Evolutionary conservation across 2,888 invertebrate genomes (phyloP), one percentile per base, ranked within the genome.

Genomic region (Brachyptera risi): DNA sequence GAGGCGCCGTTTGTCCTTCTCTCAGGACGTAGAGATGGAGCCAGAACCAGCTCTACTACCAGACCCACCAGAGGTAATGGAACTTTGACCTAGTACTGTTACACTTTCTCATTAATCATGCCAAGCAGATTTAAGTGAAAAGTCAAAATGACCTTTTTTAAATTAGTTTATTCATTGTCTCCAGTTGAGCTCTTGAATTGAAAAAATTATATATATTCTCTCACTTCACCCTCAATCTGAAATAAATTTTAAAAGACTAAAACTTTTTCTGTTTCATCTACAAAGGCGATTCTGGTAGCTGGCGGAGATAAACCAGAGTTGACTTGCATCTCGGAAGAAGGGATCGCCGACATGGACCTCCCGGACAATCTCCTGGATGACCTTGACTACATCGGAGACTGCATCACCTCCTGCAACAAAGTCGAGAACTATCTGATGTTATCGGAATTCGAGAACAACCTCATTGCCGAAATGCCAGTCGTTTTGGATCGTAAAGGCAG

Each of bases 361-460:
- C 90, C 90, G 19, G 90, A 90, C 70, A 88, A 89, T 72, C 75
- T 90, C 60, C 78, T 90, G 27, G 89, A 90, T 63, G 89, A 89
- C 70, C 77, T 90, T 67, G 88, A 89, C 72, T 88, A 88, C 72
- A 87, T 87, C 65, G 88, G 88, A 59, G 89, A 90, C 73, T 89
- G 89, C 74, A 90, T 90, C 74, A 90, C 90, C 67, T 89, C 89
- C 65, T 90, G 90, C 76, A 89, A 90, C 78, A 90, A 90, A 81
- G 86, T 90, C 66, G 90, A 91, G 74, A 90, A 90, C 77, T 90
- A 89, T 73, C 78, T 91, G 69, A 90, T 91, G 89, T 80, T 90
- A 66, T 89, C 89, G 70, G 91, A 91, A 74, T 90, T 89, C 74
- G 90, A 91, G 73, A 90, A 90, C 77, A 90, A 90, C 74, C 76